phyloP scores from a whole-genome alignment of 2,888 invertebrate genomes.

The Lithophane ornitopus region DNA sequence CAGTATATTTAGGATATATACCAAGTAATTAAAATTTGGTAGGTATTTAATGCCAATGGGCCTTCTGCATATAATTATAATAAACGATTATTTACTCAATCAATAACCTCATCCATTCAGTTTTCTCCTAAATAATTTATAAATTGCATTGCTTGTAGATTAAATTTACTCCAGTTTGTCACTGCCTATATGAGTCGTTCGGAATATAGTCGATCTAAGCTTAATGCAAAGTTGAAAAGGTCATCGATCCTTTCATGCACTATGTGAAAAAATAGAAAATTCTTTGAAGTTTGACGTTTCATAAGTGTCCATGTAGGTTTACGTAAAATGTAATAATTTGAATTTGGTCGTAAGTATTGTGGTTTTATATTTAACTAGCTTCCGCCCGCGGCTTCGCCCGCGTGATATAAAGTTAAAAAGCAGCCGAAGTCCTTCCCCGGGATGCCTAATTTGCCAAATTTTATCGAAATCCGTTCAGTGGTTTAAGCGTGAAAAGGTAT shows the following conservation, averaged over 20 bases:
- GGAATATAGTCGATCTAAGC: constrained; percentile 4
- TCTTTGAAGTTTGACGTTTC: neutral
- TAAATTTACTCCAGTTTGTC: neutral
- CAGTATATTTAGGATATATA: neutral
- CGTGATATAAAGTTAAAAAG: too few relatives aligned
- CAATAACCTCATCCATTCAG: neutral
- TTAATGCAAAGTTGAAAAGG: neutral
- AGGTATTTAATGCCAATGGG: neutral
- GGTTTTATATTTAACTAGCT: neutral
- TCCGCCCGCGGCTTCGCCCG: too few relatives aligned
- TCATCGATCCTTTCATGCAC: neutral
- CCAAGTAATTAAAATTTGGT: neutral
- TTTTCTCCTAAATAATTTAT: neutral
- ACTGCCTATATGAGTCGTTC: neutral
- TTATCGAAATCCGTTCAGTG: too few relatives aligned
- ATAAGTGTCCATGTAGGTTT: neutral
- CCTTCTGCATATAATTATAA: neutral
- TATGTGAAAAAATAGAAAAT: neutral
- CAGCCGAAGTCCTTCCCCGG: too few relatives aligned
- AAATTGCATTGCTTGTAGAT: constrained; percentile 11
- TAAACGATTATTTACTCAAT: neutral
- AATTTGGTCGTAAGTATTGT: neutral
- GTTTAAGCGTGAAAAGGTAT: too few relatives aligned
- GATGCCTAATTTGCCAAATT: too few relatives aligned
- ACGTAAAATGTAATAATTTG: too few relatives aligned